Conservation (phyloP, 1,140 invertebrate genomes). For the Schlechtendalia chinensis region DNA sequence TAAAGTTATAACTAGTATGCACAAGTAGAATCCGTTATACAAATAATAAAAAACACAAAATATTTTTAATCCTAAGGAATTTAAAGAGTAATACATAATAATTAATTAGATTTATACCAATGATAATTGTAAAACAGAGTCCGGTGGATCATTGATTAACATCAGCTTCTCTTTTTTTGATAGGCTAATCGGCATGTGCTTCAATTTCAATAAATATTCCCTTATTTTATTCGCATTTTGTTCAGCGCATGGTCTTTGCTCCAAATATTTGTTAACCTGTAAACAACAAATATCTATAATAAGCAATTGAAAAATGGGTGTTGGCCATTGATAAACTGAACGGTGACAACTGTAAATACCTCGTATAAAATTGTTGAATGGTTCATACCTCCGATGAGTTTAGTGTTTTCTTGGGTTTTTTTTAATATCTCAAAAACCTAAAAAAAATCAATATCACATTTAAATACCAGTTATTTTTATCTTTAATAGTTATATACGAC, state of each 20-base stretch:
- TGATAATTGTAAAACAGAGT: slow-evolving; percentile 40
- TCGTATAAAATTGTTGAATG: slow-evolving; percentile 47
- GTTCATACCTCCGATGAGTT: slow-evolving; percentile 31
- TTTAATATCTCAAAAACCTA: slow-evolving; percentile 27
- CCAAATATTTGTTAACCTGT: slow-evolving; percentile 47
- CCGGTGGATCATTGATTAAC: slow-evolving; percentile 49
- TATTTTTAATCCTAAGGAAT: not conserved
- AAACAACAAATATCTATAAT: slow-evolving; percentile 2
- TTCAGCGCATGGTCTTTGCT: slow-evolving; percentile 40
- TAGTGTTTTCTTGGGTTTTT: slow-evolving; percentile 39
- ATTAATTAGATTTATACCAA: slow-evolving; percentile 34
- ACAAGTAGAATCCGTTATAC: too few relatives aligned
- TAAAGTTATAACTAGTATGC: not conserved
- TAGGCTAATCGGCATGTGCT: slow-evolving; percentile 33
- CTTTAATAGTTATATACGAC: not conserved
- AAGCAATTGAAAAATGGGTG: not conserved
- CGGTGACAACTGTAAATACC: not conserved
- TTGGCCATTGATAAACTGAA: not conserved
- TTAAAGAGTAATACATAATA: not conserved
- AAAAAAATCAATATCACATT: not conserved
- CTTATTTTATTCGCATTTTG: slow-evolving; percentile 35
- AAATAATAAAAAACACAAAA: not conserved
- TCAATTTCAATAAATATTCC: slow-evolving; percentile 20
- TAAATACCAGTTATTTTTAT: not conserved
- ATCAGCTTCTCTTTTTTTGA: slow-evolving; percentile 49